Base-by-base conservation (phyloP, 2,888 invertebrate species). In the Alloplasta piceator region DNA sequence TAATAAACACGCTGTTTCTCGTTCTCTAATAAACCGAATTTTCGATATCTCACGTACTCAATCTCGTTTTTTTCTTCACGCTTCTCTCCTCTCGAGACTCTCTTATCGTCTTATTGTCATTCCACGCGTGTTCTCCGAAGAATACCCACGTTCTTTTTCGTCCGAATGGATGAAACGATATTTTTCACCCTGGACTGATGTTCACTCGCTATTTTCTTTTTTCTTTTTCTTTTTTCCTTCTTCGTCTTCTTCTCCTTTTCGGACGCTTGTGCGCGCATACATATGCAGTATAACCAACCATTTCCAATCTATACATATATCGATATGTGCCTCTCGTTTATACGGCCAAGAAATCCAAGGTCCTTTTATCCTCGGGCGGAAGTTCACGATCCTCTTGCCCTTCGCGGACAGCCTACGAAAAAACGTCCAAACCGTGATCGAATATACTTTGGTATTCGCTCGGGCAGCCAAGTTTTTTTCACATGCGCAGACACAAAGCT, bases 111-210 rank as follows among this genome's bases (percentile, higher is more conserved):
- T 38, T 26, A 16, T 50, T 66, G 56, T 36, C 26, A 14, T 50
- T 60, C 66, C 4, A 43, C 52, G 12, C 50, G 26, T 26, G 9
- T 48, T 73, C 56, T 56, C 10, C 38, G 26, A 39, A 50, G 43
- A 75, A 68, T 77, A 63, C 26, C 26, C 26, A 26, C 70, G 56
- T 64, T 70, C 64, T 9, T 12, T 12, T 10, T 48, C 61, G 61
- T 10, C 48, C 60, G 66, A 67, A 79, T 71, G 41, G 55, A 75
- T 67, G 66, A 12, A 41, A 60, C 60, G 75, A 71, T 71, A 80
- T 75, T 52, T 66, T 61, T 71, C 66, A 75, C 9, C 39, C 58
- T 36, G 43, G 43, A 26, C 26, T 26, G 26, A 26, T 26, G 26
- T 26, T 26, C 26, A 12, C 74, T 36, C 46, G 14, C 46, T 48